Conservation (phyloP, 2,888 invertebrate genomes). For the Catocala sponsa region DNA sequence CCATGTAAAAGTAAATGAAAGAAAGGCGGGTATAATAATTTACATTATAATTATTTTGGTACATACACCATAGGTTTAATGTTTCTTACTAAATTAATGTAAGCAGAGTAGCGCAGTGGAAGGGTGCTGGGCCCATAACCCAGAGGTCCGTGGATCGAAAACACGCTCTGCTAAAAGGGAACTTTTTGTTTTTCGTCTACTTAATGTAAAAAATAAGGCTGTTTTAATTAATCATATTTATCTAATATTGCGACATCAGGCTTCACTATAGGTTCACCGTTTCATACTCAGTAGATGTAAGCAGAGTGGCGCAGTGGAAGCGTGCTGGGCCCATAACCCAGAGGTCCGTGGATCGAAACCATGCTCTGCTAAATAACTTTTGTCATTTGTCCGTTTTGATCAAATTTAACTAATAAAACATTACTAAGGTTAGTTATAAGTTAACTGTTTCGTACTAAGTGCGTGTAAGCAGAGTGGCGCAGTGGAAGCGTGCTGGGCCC, state of each 20-base stretch:
- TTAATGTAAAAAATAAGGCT: too few species aligned
- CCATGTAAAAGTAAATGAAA: too few species aligned
- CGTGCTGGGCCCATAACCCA: conserved; percentile 95
- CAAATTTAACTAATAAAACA: too few species aligned
- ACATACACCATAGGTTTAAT: too few species aligned
- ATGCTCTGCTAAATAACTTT: conserved; percentile 89
- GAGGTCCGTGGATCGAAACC: conserved; percentile 97
- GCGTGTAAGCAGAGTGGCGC: conserved; percentile 91
- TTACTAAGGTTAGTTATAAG: too few species aligned
- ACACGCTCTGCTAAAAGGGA: conserved; percentile 91
- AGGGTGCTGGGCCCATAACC: conserved; percentile 95
- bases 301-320: conserved; percentile 95
- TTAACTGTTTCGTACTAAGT: too few species aligned
- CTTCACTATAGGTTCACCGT: too few species aligned
- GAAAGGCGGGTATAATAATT: too few species aligned
- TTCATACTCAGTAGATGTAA: conserved; percentile 45
- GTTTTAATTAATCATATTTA: too few species aligned
- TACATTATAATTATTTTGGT: too few species aligned
- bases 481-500: conserved; percentile 95
- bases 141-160: conserved; percentile 97
- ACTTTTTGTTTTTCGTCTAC: too few species aligned
- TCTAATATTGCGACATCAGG: too few species aligned
- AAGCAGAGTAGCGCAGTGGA: conserved; percentile 95
- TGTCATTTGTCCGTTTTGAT: not conserved
- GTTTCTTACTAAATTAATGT: not conserved